Evolutionary conservation across 2,888 invertebrate genomes (phyloP).

Genomic region (Sclerodermus sp.): DNA sequence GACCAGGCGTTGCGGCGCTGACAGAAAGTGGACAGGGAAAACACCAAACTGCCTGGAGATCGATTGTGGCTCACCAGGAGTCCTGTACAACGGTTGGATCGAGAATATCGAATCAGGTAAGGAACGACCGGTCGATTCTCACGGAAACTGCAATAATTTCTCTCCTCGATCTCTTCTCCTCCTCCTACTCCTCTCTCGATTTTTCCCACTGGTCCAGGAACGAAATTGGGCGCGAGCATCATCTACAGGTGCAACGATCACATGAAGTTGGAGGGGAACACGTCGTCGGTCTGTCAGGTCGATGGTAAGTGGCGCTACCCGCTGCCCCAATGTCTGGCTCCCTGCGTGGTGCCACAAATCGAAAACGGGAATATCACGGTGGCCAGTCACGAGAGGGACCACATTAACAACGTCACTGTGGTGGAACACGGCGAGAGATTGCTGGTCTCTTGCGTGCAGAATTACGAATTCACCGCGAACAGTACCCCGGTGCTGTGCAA

Average conservation of each 20-base stretch:
- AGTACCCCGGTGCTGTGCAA: slow-evolving; percentile 80
- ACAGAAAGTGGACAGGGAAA: slow-evolving; percentile 93
- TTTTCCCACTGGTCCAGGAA: slow-evolving; percentile 61
- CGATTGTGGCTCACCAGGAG: slow-evolving; percentile 92
- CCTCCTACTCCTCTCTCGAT: neutral
- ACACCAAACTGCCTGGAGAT: slow-evolving; percentile 95
- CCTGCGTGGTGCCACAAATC: slow-evolving; percentile 90
- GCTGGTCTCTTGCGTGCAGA: slow-evolving; percentile 79
- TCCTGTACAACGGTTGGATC: slow-evolving; percentile 93
- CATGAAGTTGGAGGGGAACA: slow-evolving; percentile 85
- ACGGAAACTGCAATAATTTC: neutral
- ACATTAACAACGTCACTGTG: slow-evolving; percentile 58
- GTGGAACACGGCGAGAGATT: slow-evolving; percentile 74
- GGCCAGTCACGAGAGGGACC: slow-evolving; percentile 55
- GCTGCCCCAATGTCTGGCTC: slow-evolving; percentile 88
- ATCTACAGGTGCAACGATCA: slow-evolving; percentile 92
- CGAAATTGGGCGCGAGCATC: slow-evolving; percentile 87
- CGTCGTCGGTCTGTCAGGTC: slow-evolving; percentile 89
- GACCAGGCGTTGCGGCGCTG: slow-evolving; percentile 89
- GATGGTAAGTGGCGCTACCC: slow-evolving; percentile 95
- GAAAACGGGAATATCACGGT: slow-evolving; percentile 75
- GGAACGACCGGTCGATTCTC: slow-evolving; percentile 1
- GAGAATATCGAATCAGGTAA: slow-evolving; percentile 78
- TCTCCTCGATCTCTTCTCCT: neutral
- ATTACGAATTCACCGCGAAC: slow-evolving; percentile 82